A percentile compares a stretch with the other conserved stretches of the same genome.
These are phyloP conservation scores for Drosophila nigricruria DNA, from an alignment of 2,888 invertebrate species.

Conservation along the genomic window DNA sequence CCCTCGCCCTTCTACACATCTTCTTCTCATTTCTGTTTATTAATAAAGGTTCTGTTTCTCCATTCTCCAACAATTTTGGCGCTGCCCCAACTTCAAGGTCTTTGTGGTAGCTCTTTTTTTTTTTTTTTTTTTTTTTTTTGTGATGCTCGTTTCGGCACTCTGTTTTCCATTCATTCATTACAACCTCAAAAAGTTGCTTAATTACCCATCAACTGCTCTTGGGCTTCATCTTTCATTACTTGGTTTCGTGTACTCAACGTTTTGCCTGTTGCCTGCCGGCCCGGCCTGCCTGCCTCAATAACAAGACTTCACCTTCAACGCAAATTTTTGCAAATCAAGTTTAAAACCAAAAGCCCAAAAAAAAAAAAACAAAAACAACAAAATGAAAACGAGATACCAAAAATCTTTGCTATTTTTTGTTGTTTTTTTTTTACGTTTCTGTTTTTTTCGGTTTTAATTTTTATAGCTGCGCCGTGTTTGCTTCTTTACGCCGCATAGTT, in stretches of 20 bases:
- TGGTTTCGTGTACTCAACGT: slow-evolving; percentile 18
- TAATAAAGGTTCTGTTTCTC: slow-evolving; percentile 8
- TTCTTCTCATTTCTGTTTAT: neutral
- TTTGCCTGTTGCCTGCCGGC: neutral
- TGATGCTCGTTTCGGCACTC: slow-evolving; percentile 4
- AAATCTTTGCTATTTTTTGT: slow-evolving; percentile 28
- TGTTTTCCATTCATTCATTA: slow-evolving; percentile 20
- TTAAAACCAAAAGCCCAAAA: slow-evolving; percentile 64
- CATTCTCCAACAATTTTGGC: neutral
- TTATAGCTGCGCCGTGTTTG: slow-evolving; percentile 26
- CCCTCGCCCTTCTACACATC: too few relatives aligned
- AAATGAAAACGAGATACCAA: slow-evolving; percentile 18
- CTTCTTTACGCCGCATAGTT: slow-evolving; percentile 58
- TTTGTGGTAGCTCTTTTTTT: slow-evolving; percentile 18
- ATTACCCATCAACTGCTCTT: slow-evolving; percentile 48
- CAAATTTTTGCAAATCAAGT: slow-evolving; percentile 69
- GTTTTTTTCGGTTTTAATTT: slow-evolving; percentile 23
- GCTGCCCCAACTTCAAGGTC: slow-evolving; percentile 29
- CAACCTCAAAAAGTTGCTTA: slow-evolving; percentile 36
- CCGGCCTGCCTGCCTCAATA: slow-evolving; percentile 62
- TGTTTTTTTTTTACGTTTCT: slow-evolving; percentile 2
- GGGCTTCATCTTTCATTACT: slow-evolving; percentile 38
- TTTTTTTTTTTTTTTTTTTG: neutral
- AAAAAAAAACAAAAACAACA: slow-evolving; percentile 3
- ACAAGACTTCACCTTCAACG: slow-evolving; percentile 59